These are phyloP conservation scores for Epistrophe eligans DNA, from an alignment of 2,888 invertebrate genomes.

Conservation along the genomic window DNA sequence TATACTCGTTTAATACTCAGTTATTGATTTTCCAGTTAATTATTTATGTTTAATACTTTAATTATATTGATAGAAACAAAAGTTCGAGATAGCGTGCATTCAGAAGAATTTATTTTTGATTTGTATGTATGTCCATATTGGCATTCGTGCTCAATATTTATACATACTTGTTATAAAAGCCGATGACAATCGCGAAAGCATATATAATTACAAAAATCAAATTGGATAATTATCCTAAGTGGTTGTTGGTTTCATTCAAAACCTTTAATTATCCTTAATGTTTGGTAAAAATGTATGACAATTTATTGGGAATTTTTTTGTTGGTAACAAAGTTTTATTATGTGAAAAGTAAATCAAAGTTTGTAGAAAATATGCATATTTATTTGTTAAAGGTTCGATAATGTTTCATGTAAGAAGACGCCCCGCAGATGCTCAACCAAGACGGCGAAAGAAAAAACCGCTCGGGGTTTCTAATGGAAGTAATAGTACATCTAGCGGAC, in stretches of 20 bases:
- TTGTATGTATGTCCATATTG: too few species aligned
- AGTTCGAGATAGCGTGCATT: neutral
- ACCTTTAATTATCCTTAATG: too few species aligned
- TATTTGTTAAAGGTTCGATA: constrained; percentile 90
- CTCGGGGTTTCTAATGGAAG: constrained; percentile 85
- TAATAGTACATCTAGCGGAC: constrained; percentile 86
- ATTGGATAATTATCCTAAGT: too few species aligned
- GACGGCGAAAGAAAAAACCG: constrained; percentile 94
- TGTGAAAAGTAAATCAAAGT: neutral
- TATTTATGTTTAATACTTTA: neutral
- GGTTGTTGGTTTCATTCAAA: too few species aligned
- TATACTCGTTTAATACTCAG: neutral
- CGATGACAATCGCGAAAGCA: too few species aligned
- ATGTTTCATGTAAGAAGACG: constrained; percentile 98
- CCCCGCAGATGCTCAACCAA: constrained; percentile 95
- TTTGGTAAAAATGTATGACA: too few species aligned
- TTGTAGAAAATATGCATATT: neutral
- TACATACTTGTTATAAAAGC: too few species aligned
- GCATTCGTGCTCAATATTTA: too few species aligned
- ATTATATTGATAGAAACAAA: neutral
- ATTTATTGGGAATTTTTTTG: neutral
- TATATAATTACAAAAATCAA: too few species aligned
- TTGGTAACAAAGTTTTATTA: neutral
- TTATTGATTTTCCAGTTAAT: constrained; percentile 1
- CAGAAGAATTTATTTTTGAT: neutral